Percentiles rank a stretch among this genome's conserved stretches.
phyloP scores from a whole-genome alignment of 2,113 vertebrate genomes.

The Clinocottus analis region DNA sequence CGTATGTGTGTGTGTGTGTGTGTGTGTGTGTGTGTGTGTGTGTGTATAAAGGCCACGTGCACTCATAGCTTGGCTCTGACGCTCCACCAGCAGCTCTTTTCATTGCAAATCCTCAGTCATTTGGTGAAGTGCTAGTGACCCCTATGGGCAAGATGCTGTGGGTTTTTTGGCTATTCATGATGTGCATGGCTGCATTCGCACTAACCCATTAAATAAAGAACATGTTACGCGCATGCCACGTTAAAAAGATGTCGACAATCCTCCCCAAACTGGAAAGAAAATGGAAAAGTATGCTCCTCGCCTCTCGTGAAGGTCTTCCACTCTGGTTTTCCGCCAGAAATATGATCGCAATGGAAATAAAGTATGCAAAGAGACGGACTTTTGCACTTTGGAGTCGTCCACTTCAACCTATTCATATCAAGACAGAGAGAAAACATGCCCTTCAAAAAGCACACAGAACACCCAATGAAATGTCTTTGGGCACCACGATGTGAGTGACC shows the following conservation, averaged over 20 bases:
- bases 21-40: constrained; percentile 6
- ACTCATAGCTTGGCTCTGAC: constrained; percentile 51
- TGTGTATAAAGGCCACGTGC: constrained; percentile 28
- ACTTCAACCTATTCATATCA: no score
- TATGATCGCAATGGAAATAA: background rate
- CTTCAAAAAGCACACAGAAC: background rate
- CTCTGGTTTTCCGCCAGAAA: background rate
- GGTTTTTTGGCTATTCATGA: constrained; percentile 60
- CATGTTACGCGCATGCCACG: constrained; percentile 1
- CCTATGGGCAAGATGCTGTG: constrained; percentile 90
- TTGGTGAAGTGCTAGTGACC: constrained; percentile 96
- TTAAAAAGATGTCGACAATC: constrained; percentile 14
- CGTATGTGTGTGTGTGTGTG: constrained; percentile 17
- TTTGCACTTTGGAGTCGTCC: background rate
- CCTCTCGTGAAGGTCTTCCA: background rate
- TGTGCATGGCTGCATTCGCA: constrained; percentile 64
- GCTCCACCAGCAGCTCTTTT: constrained; percentile 61
- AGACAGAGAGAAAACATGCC: background rate
- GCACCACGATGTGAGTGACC: no score
- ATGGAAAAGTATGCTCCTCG: background rate
- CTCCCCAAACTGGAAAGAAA: background rate
- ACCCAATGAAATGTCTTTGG: background rate
- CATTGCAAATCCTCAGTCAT: constrained; percentile 82
- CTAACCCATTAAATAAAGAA: background rate
- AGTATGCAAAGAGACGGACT: no score